Conservation (phyloP, 2,797 vertebrate genomes). For the Scolopax rusticola region DNA sequence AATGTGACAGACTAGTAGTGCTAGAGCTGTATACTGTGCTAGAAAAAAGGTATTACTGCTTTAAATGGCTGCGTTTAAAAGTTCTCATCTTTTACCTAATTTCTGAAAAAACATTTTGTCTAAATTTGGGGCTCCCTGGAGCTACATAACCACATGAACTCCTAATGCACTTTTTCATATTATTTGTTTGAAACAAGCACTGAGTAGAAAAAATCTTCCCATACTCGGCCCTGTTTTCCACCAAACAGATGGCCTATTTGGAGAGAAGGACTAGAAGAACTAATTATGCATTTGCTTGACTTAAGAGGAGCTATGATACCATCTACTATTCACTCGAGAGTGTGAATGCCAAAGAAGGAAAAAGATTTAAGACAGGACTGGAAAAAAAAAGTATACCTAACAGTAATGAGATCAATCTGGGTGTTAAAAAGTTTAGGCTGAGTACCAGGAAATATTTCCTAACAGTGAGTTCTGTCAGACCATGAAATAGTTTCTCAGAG, state of each 20-base stretch:
- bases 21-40: not conserved
- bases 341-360: conserved; percentile 19
- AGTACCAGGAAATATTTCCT: conserved; percentile 51
- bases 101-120: conserved; percentile 6
- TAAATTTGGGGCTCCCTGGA: not conserved
- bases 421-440: conserved; percentile 49
- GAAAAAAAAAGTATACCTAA: conserved; percentile 32
- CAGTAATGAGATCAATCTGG: conserved; percentile 48
- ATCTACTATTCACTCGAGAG: conserved; percentile 18
- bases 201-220: not conserved
- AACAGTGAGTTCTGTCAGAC: conserved; percentile 41
- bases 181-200: conserved; percentile 2
- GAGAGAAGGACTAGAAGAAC: conserved; percentile 40
- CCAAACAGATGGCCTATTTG: conserved; percentile 55
- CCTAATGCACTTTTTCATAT: not conserved
- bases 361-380: not conserved
- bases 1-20: not conserved
- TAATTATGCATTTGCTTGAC: conserved; percentile 55
- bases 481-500: conserved; percentile 49
- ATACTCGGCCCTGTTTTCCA: conserved; percentile 3
- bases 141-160: not conserved
- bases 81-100: not conserved
- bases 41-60: conserved; percentile 21
- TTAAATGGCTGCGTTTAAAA: conserved; percentile 7
- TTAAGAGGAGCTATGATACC: conserved; percentile 39